phyloP scores from a whole-genome alignment of 2,797 vertebrate species.

The Synaphobranchus kaupii region DNA sequence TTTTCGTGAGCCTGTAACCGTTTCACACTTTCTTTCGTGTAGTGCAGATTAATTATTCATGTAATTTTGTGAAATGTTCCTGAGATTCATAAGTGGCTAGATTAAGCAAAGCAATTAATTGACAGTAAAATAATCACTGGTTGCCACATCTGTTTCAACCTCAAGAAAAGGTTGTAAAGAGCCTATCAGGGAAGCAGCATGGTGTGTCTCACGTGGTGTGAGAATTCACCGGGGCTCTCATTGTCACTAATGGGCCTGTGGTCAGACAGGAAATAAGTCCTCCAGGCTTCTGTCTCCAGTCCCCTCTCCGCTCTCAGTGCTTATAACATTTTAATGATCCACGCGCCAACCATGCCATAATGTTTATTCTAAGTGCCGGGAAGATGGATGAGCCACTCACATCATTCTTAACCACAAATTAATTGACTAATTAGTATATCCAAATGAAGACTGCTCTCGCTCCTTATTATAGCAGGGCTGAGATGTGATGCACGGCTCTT shows the following conservation, averaged over 20 bases:
- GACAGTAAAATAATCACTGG: conserved; percentile 36
- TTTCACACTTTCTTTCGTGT: conserved; percentile 21
- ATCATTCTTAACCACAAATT: conserved; percentile 82
- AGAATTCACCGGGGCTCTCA: conserved; percentile 30
- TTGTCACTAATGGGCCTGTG: conserved; percentile 38
- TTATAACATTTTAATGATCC: conserved; percentile 79
- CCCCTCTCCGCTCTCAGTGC: conserved; percentile 59
- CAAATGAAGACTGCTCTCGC: conserved; percentile 74
- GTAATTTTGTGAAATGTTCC: conserved; percentile 35
- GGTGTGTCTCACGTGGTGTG: conserved; percentile 25
- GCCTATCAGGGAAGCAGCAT: conserved; percentile 10
- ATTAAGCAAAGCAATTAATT: conserved; percentile 43
- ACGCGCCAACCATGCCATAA: conserved; percentile 61
- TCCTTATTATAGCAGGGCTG: conserved; percentile 70
- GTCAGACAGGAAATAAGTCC: conserved; percentile 25
- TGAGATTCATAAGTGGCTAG: conserved; percentile 38
- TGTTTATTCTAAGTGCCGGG: conserved; percentile 79
- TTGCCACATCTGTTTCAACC: conserved; percentile 38
- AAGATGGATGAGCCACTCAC: conserved; percentile 81
- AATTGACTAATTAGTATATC: conserved; percentile 83
- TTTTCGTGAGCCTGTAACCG: neutral
- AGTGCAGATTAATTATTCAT: conserved; percentile 39
- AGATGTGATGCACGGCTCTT: conserved; percentile 66
- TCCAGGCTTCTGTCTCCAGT: conserved; percentile 24
- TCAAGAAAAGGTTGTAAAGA: conserved; percentile 7